Evolutionary conservation across 2,888 invertebrate species (phyloP).

Genomic region (Lapara coniferarum): DNA sequence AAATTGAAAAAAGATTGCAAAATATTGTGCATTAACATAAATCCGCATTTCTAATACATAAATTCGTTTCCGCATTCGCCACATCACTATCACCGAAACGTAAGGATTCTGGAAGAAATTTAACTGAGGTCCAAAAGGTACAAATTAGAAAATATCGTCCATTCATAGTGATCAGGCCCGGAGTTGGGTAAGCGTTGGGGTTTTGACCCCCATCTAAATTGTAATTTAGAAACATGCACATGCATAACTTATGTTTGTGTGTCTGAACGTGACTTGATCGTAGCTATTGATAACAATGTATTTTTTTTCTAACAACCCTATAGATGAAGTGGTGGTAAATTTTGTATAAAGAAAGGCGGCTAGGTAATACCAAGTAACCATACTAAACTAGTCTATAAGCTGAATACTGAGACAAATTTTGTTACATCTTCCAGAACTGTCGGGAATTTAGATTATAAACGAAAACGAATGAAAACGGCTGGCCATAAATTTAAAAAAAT

Average conservation of each 20-base stretch:
- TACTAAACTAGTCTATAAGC: background rate
- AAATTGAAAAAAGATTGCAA: no score
- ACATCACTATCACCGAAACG: background rate
- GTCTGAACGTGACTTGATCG: no score
- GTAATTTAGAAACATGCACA: background rate
- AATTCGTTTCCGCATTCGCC: background rate
- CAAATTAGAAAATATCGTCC: background rate
- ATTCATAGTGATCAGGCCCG: background rate
- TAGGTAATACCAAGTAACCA: no score
- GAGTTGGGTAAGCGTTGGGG: background rate
- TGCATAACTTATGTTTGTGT: background rate
- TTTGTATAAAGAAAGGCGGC: background rate
- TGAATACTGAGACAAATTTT: background rate
- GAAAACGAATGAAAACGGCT: background rate
- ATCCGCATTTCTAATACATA: background rate
- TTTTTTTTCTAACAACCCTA: no score
- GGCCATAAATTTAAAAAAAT: background rate
- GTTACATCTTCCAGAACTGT: background rate
- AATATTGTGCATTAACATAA: no score
- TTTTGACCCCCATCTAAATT: background rate
- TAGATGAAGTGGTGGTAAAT: no score
- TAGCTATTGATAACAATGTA: no score
- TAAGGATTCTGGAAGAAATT: background rate
- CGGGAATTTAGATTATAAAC: background rate
- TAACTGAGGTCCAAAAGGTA: background rate